phyloP scores from a whole-genome alignment of 2,113 vertebrate species.

The Etheostoma spectabile region DNA sequence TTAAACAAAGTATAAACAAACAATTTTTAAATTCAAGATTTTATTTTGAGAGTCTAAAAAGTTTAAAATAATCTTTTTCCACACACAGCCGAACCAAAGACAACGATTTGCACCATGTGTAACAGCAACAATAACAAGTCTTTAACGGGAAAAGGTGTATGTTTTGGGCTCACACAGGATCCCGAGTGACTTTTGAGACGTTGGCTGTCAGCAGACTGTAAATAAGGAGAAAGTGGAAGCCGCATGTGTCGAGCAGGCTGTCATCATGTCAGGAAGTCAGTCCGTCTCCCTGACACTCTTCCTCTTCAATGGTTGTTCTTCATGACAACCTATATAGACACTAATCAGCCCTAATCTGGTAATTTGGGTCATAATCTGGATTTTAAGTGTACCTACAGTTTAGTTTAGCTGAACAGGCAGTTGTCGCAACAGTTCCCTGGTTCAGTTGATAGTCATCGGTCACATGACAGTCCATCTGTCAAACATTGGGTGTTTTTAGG shows the following conservation, averaged over 20 bases:
- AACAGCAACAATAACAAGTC: conserved; percentile 16
- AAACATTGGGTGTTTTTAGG: neutral
- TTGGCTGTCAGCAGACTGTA: conserved; percentile 71
- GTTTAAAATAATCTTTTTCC: neutral
- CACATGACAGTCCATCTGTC: neutral
- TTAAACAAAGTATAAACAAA: neutral
- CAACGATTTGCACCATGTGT: neutral
- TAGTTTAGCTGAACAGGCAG: neutral
- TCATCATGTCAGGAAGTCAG: conserved; percentile 32
- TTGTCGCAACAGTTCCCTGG: neutral
- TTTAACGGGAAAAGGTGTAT: conserved; percentile 38
- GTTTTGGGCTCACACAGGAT: conserved; percentile 8
- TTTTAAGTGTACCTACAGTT: neutral
- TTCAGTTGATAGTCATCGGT: neutral
- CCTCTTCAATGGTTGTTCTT: neutral
- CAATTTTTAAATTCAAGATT: neutral
- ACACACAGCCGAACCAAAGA: neutral
- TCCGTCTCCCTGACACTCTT: neutral
- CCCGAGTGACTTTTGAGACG: conserved; percentile 34
- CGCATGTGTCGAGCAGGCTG: conserved; percentile 27
- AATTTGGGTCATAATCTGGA: neutral
- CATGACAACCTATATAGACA: neutral
- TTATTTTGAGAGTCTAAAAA: neutral
- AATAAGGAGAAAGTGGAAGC: conserved; percentile 53
- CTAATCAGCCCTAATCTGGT: neutral